phyloP scores from a whole-genome alignment of 2,888 invertebrate species.

The Seladonia tumulorum region DNA sequence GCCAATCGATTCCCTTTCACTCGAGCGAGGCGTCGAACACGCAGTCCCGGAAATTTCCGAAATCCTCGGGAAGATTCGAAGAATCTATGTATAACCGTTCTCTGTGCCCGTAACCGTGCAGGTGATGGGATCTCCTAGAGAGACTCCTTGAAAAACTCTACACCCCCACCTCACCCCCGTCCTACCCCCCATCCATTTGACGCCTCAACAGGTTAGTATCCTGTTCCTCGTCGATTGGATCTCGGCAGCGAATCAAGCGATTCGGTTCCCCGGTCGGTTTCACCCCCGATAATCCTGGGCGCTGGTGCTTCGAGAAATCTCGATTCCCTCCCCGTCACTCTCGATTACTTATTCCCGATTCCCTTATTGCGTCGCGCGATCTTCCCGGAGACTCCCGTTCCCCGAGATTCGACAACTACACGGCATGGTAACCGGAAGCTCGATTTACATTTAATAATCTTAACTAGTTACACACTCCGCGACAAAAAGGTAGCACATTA shows the following conservation, averaged over 20 bases:
- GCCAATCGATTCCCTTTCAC: slow-evolving; percentile 39
- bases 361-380: slow-evolving; percentile 8
- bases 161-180: neutral
- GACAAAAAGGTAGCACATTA: no score
- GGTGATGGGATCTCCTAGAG: neutral
- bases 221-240: slow-evolving; percentile 49
- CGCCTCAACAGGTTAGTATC: slow-evolving; percentile 59
- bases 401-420: neutral
- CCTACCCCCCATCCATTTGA: neutral
- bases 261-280: slow-evolving; percentile 34
- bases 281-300: slow-evolving; percentile 32
- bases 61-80: neutral
- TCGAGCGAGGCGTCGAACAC: neutral
- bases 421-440: no score
- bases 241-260: slow-evolving; percentile 51
- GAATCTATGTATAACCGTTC: neutral
- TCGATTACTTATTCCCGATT: slow-evolving; percentile 20
- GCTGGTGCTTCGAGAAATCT: slow-evolving; percentile 38
- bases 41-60: neutral
- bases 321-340: neutral
- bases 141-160: slow-evolving; percentile 20
- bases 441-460: no score
- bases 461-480: no score
- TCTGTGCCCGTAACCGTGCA: neutral
- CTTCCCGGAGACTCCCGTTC: neutral